A percentile compares a stretch with the other conserved stretches of the same genome.
phyloP scores from a whole-genome alignment of 2,888 invertebrate genomes.

The Ophioninae sp. region DNA sequence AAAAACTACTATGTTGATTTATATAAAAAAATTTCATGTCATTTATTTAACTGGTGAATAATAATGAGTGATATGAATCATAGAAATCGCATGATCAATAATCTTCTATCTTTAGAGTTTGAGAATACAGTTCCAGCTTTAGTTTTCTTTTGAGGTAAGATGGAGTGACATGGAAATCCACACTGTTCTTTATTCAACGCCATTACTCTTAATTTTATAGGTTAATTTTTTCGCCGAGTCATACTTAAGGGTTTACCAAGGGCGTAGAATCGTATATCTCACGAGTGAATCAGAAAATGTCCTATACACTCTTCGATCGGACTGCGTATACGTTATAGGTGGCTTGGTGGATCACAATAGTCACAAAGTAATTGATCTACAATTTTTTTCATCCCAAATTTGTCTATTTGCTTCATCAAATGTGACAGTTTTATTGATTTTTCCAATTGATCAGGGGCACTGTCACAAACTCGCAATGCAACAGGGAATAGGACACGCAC shows the following conservation, averaged over 20 bases:
- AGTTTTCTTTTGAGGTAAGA: neutral
- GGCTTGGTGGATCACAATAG: constrained; percentile 98
- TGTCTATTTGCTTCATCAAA: neutral
- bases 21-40: too few species aligned
- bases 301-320: constrained; percentile 87
- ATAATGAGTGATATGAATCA: neutral
- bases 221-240: constrained; percentile 86
- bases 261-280: constrained; percentile 92
- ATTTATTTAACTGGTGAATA: neutral
- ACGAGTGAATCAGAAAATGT: constrained; percentile 96
- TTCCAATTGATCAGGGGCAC: constrained; percentile 85
- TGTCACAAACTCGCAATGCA: constrained; percentile 92
- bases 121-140: too few species aligned
- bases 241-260: constrained; percentile 88
- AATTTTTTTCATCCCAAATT: neutral
- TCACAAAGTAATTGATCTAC: constrained; percentile 86
- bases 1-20: too few species aligned
- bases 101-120: too few species aligned
- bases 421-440: neutral
- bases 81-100: too few species aligned
- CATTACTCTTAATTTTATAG: constrained; percentile 78
- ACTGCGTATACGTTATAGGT: constrained; percentile 95
- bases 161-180: neutral
- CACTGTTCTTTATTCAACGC: too few species aligned
- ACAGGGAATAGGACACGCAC: constrained; percentile 90